Evolutionary conservation across 92 coral and sea anemone species (phyloP), one percentile per base, ranked within the genome.

Genomic region (Epizoanthus illoricatus): DNA sequence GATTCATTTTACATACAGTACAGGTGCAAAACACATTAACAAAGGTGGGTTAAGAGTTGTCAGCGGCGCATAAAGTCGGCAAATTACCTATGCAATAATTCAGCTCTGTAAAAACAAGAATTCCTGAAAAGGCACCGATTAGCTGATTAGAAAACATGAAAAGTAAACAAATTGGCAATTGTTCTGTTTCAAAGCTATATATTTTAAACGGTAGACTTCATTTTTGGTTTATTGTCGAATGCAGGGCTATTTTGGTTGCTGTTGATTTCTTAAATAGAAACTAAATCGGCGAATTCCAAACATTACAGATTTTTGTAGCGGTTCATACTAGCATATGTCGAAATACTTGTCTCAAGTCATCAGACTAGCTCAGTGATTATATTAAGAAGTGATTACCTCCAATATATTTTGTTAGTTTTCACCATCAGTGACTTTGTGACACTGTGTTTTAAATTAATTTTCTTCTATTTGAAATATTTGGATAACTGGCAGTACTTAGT

Each of bases 1-100:
- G 43, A 65, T 24, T 65, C 70, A 24, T 40, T 23, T 18, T 65
- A 1, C 39, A 65, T 40, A 39, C 40, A 64, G 12, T 21, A 65
- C 70, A 65, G 70, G 70, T 65, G 70, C 10, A 65, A 65, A 65
- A 65, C 7, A 11, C 70, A 65, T 65, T 40, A 65, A 65, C 70
- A 65, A 65, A 28, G 70, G 2, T 65, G 16, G 70, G 28, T 40
- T 28, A 18, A 33, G 40, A 65, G 70, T 40, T 65, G 70, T 23
- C 70, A 65, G 7, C 15, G 33, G 43, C 40, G 21, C 40, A 9
- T 24, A 12, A 33, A 28, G 70, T 23, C 42, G 70, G 15, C 40
- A 65, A 65, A 65, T 65, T 65, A 24, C 16, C 1, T 65, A 18
- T 23, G 40, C 43, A 16, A 65, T 65, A 24, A 24, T 12, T 23